These are phyloP conservation scores for Astropecten irregularis DNA, from an alignment of 53 echinoderm and acorn worm species.

Conservation along the genomic window DNA sequence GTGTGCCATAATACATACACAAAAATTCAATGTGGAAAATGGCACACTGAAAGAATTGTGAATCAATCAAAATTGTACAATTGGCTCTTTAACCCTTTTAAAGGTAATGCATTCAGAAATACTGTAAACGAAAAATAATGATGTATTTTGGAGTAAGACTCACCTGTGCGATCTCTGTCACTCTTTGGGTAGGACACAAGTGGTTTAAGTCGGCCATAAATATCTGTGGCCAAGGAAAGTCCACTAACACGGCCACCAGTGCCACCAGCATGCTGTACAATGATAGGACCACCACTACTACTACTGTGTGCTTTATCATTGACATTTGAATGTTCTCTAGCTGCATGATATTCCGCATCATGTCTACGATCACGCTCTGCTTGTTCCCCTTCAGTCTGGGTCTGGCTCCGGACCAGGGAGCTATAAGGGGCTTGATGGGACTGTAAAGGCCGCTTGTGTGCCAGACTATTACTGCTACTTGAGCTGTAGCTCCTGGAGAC, in stretches of 20 bases:
- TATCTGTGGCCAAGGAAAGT: slow-evolving; percentile 92
- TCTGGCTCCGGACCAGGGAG: slow-evolving; percentile 43
- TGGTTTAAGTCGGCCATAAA: slow-evolving; percentile 92
- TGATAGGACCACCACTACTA: background rate
- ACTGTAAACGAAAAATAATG: too few species aligned
- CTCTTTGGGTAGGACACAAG: slow-evolving; percentile 68
- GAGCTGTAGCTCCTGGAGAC: slow-evolving; percentile 8
- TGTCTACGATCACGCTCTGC: slow-evolving; percentile 46
- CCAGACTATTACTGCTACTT: slow-evolving; percentile 56
- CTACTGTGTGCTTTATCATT: slow-evolving; percentile 36
- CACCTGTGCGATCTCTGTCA: slow-evolving; percentile 46
- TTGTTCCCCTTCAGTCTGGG: slow-evolving; percentile 28
- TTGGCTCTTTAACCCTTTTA: too few species aligned
- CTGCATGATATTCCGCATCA: background rate
- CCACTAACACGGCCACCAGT: slow-evolving; percentile 51
- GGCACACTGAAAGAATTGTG: too few species aligned
- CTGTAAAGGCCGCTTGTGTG: slow-evolving; percentile 55
- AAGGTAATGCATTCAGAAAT: too few species aligned
- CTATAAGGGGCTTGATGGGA: slow-evolving; percentile 55
- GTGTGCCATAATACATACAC: too few species aligned
- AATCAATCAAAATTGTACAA: too few species aligned
- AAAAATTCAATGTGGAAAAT: too few species aligned
- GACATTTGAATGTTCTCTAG: slow-evolving; percentile 30
- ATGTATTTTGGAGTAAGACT: background rate
- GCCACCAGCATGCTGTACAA: slow-evolving; percentile 31